phyloP scores from a whole-genome alignment of 2,888 invertebrate genomes.

The Hylaea fasciaria region DNA sequence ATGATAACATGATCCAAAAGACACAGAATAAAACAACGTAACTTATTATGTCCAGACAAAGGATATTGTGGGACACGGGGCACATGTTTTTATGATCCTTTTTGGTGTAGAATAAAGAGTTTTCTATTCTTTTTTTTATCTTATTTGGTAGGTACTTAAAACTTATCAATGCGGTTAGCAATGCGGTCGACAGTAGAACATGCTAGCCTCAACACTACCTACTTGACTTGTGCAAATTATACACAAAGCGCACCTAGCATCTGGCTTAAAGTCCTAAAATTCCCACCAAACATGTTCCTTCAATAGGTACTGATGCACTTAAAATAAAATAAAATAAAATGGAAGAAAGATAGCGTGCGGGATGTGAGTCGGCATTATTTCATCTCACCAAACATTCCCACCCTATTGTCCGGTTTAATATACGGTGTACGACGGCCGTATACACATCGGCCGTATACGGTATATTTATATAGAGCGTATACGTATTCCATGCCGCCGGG shows the following conservation, averaged over 20 bases:
- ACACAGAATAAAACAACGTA: too few relatives aligned
- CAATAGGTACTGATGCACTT: constrained; percentile 1
- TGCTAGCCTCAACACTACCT: too few relatives aligned
- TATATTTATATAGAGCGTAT: constrained; percentile 13
- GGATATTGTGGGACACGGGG: too few relatives aligned
- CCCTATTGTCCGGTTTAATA: constrained; percentile 56
- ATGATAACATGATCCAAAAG: too few relatives aligned
- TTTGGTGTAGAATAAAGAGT: too few relatives aligned
- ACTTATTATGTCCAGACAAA: too few relatives aligned
- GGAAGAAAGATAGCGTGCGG: constrained; percentile 39
- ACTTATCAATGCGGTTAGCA: too few relatives aligned
- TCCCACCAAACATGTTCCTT: constrained; percentile 4
- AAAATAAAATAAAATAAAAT: constrained; percentile 35
- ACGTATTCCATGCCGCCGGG: constrained; percentile 31
- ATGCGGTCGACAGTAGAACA: too few relatives aligned
- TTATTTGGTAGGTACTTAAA: too few relatives aligned
- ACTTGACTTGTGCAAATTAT: neutral
- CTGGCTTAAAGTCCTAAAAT: neutral
- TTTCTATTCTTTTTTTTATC: too few relatives aligned
- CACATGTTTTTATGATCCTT: too few relatives aligned
- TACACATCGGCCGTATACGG: constrained; percentile 2
- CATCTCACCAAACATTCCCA: constrained; percentile 45
- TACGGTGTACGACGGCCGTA: constrained; percentile 46
- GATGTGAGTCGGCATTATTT: constrained; percentile 51
- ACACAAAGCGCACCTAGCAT: neutral